These are phyloP conservation scores for Neotoxoptera formosana DNA, from an alignment of 1,140 invertebrate species.

Conservation along the genomic window DNA sequence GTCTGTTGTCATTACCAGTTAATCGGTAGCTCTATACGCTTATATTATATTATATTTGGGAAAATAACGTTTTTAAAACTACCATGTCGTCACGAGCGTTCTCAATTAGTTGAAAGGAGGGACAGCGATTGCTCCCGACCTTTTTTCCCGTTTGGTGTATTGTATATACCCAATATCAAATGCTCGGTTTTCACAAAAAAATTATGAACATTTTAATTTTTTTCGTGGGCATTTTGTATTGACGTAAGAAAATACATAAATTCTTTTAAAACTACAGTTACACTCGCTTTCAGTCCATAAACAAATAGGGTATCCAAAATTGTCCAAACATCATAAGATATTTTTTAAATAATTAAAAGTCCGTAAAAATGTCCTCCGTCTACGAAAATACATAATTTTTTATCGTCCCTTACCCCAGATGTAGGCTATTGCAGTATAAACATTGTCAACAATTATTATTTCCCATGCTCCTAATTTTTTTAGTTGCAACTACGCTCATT, in stretches of 20 bases:
- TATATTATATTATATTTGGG: neutral
- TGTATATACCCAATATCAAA: neutral
- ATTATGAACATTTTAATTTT: neutral
- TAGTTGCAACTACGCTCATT: neutral
- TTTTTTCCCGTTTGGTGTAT: neutral
- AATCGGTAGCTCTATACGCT: neutral
- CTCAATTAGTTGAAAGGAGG: neutral
- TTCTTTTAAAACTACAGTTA: neutral
- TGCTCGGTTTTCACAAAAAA: neutral
- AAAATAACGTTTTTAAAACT: neutral
- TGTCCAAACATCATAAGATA: neutral
- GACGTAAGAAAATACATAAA: neutral
- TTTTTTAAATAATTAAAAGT: neutral
- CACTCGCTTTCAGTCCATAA: neutral
- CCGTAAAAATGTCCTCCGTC: neutral
- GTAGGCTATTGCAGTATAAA: neutral
- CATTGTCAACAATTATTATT: neutral
- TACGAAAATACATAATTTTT: neutral
- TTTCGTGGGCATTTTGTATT: neutral
- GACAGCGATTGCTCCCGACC: neutral
- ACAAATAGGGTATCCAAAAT: neutral
- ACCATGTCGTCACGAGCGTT: neutral
- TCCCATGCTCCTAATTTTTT: neutral
- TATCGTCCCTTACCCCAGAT: neutral
- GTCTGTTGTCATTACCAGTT: conserved; percentile 16